phyloP scores from a whole-genome alignment of 2,888 invertebrate species.

The Endomychus coccineus region DNA sequence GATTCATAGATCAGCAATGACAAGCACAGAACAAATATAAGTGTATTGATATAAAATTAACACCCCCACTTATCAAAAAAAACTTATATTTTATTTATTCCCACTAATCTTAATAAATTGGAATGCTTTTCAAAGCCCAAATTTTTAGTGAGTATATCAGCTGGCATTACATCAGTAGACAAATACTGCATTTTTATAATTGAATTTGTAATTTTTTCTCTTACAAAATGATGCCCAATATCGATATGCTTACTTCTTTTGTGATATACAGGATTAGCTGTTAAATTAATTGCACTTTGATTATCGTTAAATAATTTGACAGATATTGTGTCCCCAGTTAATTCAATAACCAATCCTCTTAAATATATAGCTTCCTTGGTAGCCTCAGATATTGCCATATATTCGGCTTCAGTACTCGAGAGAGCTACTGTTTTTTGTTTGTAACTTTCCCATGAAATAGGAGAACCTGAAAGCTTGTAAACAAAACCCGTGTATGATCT shows the following conservation, averaged over 20 bases:
- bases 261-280: conserved; percentile 2
- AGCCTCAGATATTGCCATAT: conserved; percentile 28
- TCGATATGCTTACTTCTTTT: conserved; percentile 9
- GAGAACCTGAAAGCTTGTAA: conserved; percentile 25
- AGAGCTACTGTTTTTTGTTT: conserved; percentile 32
- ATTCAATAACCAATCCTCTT: conserved; percentile 2
- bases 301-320: conserved; percentile 11
- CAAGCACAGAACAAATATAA: no score
- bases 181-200: no score
- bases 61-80: no score
- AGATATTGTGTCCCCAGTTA: conserved; percentile 1
- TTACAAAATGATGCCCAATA: no score
- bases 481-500: conserved; percentile 36
- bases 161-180: no score
- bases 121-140: no score
- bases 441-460: conserved; percentile 28
- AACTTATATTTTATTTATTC: no score
- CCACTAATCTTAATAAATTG: no score
- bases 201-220: no score
- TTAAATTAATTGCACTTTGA: conserved; percentile 11
- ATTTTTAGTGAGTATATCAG: no score
- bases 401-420: conserved; percentile 30
- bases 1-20: no score
- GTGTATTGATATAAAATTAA: no score
- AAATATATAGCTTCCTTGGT: conserved; percentile 22